Evolutionary conservation across 1,140 invertebrate genomes (phyloP), one percentile per base, ranked within the genome.

Genomic region (Venturia canescens): DNA sequence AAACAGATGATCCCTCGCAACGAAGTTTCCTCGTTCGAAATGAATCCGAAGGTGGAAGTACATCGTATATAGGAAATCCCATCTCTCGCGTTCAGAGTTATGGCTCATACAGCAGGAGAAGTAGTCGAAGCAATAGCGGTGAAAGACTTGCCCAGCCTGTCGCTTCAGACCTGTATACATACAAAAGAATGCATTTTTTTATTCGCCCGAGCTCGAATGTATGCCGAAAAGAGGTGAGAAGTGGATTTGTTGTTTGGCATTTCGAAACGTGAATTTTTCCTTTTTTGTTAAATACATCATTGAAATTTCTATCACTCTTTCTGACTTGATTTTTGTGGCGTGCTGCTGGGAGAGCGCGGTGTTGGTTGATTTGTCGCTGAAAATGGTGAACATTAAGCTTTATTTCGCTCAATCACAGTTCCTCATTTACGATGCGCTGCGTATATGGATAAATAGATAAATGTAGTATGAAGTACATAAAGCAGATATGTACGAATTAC

Each of bases 201-300:
- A 86, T 87, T 84, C 80, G 67, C 83, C 67, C 38, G 38, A 44
- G 38, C 34, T 80, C 79, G 74, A 29, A n/a, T n/a, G 44, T 29
- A 18, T 16, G 11, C 48, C 74, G 81, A 78, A 87, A 87, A 87
- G 84, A 88, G 88, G 88, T 87, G 88, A 87, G 76, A 85, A 87
- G 83, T 84, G 80, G 6, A 18, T 79, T 83, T 84, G 87, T 80
- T 79, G 86, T 87, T 86, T 63, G 60, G 87, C 86, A 84, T 83
- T 63, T 80, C 80, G 84, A 83, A 84, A 26, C 85, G 85, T 87
- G 84, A 82, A 84, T 82, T 79, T 79, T 21, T 72, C 67, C 79
- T 77, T 74, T 74, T 82, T 82, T 81, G 80, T 78, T n/a, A n/a
- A n/a, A 79, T 81, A 48, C 77, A 74, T 67, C 50, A 15, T 27